A percentile compares a stretch with the other conserved stretches of the same genome.
phyloP scores from a whole-genome alignment of 2,888 invertebrate genomes.

The Panzeria rudis region DNA sequence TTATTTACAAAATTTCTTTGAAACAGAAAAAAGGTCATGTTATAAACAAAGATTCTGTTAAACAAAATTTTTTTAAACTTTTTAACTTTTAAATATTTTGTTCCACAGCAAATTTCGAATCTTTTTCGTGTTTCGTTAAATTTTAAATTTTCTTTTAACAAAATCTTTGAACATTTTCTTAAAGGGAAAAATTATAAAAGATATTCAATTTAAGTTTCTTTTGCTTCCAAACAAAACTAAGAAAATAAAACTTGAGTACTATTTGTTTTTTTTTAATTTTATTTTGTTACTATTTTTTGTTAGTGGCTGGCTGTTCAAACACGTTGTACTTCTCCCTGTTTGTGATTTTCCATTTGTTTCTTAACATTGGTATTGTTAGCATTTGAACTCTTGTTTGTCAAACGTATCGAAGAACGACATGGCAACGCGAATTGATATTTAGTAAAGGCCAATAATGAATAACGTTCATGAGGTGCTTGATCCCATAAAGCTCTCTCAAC shows the following conservation, averaged over 20 bases:
- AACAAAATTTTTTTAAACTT: slow-evolving; percentile 41
- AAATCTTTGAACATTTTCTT: slow-evolving; percentile 51
- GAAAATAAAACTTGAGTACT: slow-evolving; percentile 38
- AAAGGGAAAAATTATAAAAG: slow-evolving; percentile 43
- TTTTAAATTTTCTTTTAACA: slow-evolving; percentile 57
- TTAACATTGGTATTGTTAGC: slow-evolving; percentile 46
- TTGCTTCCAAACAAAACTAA: slow-evolving; percentile 42
- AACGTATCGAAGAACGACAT: slow-evolving; percentile 83
- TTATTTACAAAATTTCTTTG: slow-evolving; percentile 68
- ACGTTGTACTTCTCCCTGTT: slow-evolving; percentile 62
- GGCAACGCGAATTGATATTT: slow-evolving; percentile 83
- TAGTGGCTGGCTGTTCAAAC: slow-evolving; percentile 50
- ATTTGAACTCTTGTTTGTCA: slow-evolving; percentile 69
- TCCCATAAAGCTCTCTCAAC: slow-evolving; percentile 87
- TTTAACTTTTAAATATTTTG: background rate
- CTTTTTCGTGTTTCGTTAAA: slow-evolving; percentile 22
- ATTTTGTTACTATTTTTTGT: background rate
- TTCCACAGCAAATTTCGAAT: background rate
- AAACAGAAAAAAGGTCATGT: slow-evolving; percentile 37
- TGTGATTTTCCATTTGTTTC: slow-evolving; percentile 57
- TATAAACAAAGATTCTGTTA: slow-evolving; percentile 58
- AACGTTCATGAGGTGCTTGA: slow-evolving; percentile 85
- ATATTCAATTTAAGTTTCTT: slow-evolving; percentile 45
- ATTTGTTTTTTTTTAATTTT: slow-evolving; percentile 11
- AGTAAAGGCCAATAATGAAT: slow-evolving; percentile 81